Evolutionary conservation across 2,888 invertebrate genomes (phyloP).

Genomic region (Trachelus troglodyta): DNA sequence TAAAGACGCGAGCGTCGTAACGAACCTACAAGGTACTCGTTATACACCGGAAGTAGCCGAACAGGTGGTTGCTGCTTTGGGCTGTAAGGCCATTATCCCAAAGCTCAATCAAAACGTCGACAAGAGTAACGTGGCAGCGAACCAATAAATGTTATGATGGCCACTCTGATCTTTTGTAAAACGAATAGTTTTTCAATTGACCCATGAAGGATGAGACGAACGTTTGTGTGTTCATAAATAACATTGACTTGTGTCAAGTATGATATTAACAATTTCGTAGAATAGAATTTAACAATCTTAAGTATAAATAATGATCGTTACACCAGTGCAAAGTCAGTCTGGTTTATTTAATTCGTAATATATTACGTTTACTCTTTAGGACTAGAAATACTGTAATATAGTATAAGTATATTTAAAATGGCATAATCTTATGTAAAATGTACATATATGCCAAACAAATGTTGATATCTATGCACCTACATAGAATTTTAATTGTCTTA

Average conservation of each 20-base stretch:
- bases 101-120: conserved; percentile 42
- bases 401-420: background rate
- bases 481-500: background rate
- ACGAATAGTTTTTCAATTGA: background rate
- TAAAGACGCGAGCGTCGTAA: conserved; percentile 75
- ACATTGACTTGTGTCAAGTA: background rate
- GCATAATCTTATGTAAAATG: background rate
- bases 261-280: background rate
- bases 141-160: conserved; percentile 42
- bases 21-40: conserved; percentile 74
- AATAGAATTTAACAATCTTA: background rate
- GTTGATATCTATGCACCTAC: background rate
- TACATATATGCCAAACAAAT: background rate
- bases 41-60: conserved; percentile 73
- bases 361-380: background rate
- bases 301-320: background rate
- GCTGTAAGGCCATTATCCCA: conserved; percentile 51
- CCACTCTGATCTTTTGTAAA: background rate
- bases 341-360: background rate
- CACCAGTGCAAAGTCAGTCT: background rate
- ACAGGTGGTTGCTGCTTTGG: conserved; percentile 69
- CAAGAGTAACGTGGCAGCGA: conserved; percentile 53
- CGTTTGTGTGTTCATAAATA: background rate
- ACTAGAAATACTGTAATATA: background rate
- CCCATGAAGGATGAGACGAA: background rate